These are phyloP conservation scores for Cololabis saira DNA, from an alignment of 2,113 vertebrate genomes.

Conservation along the genomic window DNA sequence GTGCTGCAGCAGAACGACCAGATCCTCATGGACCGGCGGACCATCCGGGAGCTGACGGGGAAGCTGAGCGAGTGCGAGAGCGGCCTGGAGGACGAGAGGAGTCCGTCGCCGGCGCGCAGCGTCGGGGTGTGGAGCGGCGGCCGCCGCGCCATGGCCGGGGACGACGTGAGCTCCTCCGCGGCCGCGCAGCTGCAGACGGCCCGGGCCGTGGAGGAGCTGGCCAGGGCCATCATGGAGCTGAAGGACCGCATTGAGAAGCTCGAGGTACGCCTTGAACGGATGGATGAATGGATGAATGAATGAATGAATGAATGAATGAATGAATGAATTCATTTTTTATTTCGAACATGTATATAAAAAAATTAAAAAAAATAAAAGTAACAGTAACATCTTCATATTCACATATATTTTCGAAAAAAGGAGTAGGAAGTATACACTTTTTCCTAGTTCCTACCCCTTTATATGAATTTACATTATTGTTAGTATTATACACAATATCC, in stretches of 20 bases:
- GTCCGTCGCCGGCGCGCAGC: constrained; percentile 74
- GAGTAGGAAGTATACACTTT: too few species aligned
- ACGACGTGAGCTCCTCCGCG: constrained; percentile 83
- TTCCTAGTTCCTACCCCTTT: too few species aligned
- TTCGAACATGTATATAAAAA: too few species aligned
- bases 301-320: too few species aligned
- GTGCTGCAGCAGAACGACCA: constrained; percentile 92
- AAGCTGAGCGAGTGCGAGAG: constrained; percentile 93
- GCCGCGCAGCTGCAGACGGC: constrained; percentile 79
- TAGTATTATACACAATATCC: too few species aligned
- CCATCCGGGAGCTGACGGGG: constrained; percentile 92
- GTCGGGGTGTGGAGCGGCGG: constrained; percentile 80
- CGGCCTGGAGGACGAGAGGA: constrained; percentile 84
- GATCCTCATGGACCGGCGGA: constrained; percentile 91
- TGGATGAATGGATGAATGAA: too few species aligned
- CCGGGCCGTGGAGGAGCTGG: constrained; percentile 89
- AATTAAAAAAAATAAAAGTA: too few species aligned
- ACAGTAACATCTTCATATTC: too few species aligned
- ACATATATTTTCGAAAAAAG: too few species aligned
- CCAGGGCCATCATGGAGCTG: constrained; percentile 91
- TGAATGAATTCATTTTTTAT: too few species aligned
- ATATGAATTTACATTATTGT: too few species aligned
- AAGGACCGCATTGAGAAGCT: constrained; percentile 95
- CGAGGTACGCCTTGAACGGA: constrained; percentile 86
- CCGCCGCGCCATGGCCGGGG: constrained; percentile 87